Base-by-base conservation (phyloP, 2,888 invertebrate species). In the Vanessa cardui region DNA sequence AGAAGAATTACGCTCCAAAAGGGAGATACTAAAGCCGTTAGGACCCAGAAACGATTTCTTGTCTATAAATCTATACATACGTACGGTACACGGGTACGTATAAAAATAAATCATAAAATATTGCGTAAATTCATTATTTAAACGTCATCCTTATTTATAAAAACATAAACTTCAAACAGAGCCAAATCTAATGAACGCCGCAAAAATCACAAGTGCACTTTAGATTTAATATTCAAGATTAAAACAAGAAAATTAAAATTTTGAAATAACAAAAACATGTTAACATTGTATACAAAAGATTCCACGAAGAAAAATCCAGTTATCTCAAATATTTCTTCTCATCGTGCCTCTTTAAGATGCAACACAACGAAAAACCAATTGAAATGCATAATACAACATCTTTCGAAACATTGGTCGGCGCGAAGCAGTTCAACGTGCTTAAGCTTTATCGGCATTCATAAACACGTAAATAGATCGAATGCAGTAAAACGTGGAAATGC, bases 401-500 rank as follows among this genome's bases (percentile, higher is more conserved):
- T 66, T 60, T 46, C 50, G 31, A 58, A 60, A 50, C 56, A 60
- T 56, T 56, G 31, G 26, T 58, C 58, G 31, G 31, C 39, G 31
- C 59, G 47, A 58, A 33, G 50, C 18, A 80, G 83, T 86, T 85
- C 85, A 84, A 86, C 82, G 84, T 80, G 83, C 83, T 68, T 75
- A 75, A 76, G 82, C 80, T 86, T 88, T 88, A 89, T 87, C 83
- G 85, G 71, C 82, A 78, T 87, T 87, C 87, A 86, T 89, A 89
- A 87, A 88, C 82, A 86, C 82, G 87, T 88, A 90, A 90, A 89
- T 88, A 90, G 89, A 90, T 89, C 85, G 87, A 88, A 88, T 87
- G 88, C 88, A 88, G 89, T 90, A 85, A 88, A 88, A 87, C 84
- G 78, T 77, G 79, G 81, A 68, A 71, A 71, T 69, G 81, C 83